Percentiles rank a stretch among this genome's conserved stretches.
Evolutionary conservation across 2,113 vertebrate species (phyloP).

Genomic region (Phyllopteryx taeniolatus): DNA sequence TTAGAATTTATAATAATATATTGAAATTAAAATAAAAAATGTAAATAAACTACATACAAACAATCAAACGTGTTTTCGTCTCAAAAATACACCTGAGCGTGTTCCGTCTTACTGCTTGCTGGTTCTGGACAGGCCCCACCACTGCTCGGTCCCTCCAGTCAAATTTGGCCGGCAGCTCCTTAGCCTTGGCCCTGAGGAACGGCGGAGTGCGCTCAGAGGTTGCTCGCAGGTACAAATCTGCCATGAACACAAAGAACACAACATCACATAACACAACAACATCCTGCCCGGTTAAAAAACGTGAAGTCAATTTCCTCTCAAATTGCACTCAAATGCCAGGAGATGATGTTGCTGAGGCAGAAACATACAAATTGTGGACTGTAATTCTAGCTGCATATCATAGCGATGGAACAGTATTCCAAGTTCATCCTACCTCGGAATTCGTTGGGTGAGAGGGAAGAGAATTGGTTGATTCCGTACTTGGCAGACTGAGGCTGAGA

Average conservation of each 20-base stretch:
- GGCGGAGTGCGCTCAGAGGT: slow-evolving; percentile 61
- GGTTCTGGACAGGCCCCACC: slow-evolving; percentile 83
- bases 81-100: not conserved
- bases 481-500: slow-evolving; percentile 59
- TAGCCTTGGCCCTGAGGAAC: slow-evolving; percentile 56
- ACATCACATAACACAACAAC: not conserved
- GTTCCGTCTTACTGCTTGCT: slow-evolving; percentile 75
- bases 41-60: not conserved
- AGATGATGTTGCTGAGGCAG: not conserved
- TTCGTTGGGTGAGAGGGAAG: slow-evolving; percentile 81
- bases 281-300: not conserved
- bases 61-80: not conserved
- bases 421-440: slow-evolving; percentile 79
- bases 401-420: not conserved
- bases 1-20: no score
- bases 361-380: not conserved
- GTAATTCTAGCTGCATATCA: not conserved
- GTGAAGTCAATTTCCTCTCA: not conserved
- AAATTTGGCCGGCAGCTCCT: slow-evolving; percentile 77
- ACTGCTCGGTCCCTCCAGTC: slow-evolving; percentile 87
- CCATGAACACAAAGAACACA: not conserved
- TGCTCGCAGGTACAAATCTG: slow-evolving; percentile 83
- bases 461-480: slow-evolving; percentile 89
- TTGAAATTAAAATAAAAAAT: no score
- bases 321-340: not conserved